Percentiles rank a stretch among this genome's conserved stretches.
Evolutionary conservation across 1,140 invertebrate species (phyloP).

Genomic region (Streblospio benedicti): DNA sequence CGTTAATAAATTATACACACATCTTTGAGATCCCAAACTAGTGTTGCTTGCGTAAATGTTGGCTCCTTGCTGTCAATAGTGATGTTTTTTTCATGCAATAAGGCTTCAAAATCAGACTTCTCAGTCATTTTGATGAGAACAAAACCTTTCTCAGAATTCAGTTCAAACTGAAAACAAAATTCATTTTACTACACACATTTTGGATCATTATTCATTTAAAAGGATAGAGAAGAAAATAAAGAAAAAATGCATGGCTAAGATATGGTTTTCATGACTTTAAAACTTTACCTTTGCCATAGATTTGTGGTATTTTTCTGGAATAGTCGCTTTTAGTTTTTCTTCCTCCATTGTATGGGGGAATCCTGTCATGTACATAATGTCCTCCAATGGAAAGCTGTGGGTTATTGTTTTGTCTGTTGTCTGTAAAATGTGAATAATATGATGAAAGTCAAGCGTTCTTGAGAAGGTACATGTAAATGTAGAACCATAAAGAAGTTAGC

Average conservation of each 20-base stretch:
- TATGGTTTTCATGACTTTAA: too few relatives aligned
- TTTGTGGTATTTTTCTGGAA: conserved; percentile 27
- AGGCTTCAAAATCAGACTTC: conserved; percentile 24
- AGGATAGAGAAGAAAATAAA: too few relatives aligned
- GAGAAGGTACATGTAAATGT: too few relatives aligned
- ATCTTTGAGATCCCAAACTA: conserved; percentile 43
- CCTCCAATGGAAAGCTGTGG: conserved; percentile 17
- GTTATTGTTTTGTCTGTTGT: too few relatives aligned
- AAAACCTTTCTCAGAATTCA: conserved; percentile 34
- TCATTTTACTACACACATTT: too few relatives aligned
- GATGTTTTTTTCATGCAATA: conserved; percentile 35
- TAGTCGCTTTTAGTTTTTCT: conserved; percentile 26
- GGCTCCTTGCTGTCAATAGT: conserved; percentile 40
- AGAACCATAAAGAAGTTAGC: too few relatives aligned
- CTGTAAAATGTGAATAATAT: too few relatives aligned
- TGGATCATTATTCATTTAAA: too few relatives aligned
- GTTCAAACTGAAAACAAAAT: conserved; percentile 30
- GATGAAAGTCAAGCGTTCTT: too few relatives aligned
- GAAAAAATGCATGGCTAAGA: too few relatives aligned
- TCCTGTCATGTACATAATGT: conserved; percentile 39
- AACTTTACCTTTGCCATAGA: conserved; percentile 30
- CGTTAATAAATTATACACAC: conserved; percentile 30
- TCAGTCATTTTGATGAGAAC: conserved; percentile 32
- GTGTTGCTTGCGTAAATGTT: conserved; percentile 33
- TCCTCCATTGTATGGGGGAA: conserved; percentile 31